These are phyloP conservation scores for Dicaeum eximium DNA, from an alignment of 2,113 vertebrate species.

Conservation along the genomic window DNA sequence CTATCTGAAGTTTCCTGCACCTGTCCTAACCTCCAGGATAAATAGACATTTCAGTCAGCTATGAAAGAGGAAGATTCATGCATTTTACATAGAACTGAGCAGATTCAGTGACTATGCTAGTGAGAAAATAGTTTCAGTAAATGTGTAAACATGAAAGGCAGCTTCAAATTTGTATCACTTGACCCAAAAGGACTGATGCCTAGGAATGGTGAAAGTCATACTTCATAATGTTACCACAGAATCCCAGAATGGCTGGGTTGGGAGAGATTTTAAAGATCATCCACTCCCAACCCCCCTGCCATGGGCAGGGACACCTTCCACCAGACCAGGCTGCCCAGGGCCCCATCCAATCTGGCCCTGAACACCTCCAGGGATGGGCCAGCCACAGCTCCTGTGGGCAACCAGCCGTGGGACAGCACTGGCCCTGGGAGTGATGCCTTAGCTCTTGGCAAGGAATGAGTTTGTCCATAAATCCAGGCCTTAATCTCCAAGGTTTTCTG, in stretches of 20 bases:
- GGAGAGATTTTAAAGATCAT: background rate
- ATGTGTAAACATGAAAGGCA: background rate
- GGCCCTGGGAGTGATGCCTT: background rate
- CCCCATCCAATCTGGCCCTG: background rate
- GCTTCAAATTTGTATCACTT: background rate
- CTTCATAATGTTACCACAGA: background rate
- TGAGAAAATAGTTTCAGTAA: background rate
- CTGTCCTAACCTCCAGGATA: background rate
- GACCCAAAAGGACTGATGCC: background rate
- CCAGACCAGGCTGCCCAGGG: background rate
- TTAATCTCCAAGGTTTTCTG: background rate
- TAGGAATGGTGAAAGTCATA: background rate
- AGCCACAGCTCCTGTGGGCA: background rate
- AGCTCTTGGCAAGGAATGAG: background rate
- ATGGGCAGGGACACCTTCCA: background rate
- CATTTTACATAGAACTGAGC: background rate
- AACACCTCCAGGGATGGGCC: background rate
- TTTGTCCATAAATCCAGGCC: background rate
- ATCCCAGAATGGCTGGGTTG: background rate
- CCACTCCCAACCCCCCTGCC: accelerated
- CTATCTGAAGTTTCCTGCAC: background rate
- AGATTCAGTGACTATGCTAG: background rate
- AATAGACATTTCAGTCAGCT: accelerated
- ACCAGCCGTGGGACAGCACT: background rate
- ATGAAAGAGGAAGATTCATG: background rate